Base-by-base conservation (phyloP, 2,888 invertebrate species). In the Periphyllus acericola region DNA sequence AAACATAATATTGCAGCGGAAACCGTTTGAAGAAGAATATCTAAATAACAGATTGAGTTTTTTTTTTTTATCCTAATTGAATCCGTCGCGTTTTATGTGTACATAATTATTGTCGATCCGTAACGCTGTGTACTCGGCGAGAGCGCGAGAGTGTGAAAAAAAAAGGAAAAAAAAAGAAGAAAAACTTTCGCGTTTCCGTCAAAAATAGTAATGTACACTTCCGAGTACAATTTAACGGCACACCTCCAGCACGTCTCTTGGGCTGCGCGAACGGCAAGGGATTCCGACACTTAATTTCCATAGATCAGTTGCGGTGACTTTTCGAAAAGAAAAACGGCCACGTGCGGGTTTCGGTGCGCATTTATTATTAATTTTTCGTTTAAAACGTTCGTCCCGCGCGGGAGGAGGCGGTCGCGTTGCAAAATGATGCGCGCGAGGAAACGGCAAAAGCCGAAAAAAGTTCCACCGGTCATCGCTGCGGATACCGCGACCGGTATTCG, bases 321-420 rank as follows among this genome's bases (percentile, higher is more conserved):
- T 68, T 68, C 25, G 25, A 60, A 60, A 60, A 55, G 17, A 5
- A 55, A 55, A 55, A 60, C n/a, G n/a, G n/a, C n/a, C n/a, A n/a
- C n/a, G n/a, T 32, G 25, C 34, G n/a, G 36, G 17, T 9, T 80
- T 60, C 4, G 17, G 32, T 11, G 3, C 0, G 34, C 55, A 55
- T 55, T n/a, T 79, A 79, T 25, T 79, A 25, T 79, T 60, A 55
- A 36, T 66, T 81, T 46, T 32, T 71, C 6, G 25, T 81, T 81
- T 81, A 32, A 32, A 81, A 32, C 46, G 68, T n/a, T 81, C 46
- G n/a, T 80, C 46, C 46, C n/a, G n/a, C n/a, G n/a, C n/a, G n/a
- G n/a, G n/a, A n/a, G n/a, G n/a, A 8, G 5, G 14, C 46, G 11
- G 29, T 17, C 25, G 68, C 32, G n/a, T 34, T 79, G 25, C 25